These are phyloP conservation scores for Papilio helenus DNA, from an alignment of 1,140 invertebrate genomes.

Conservation along the genomic window DNA sequence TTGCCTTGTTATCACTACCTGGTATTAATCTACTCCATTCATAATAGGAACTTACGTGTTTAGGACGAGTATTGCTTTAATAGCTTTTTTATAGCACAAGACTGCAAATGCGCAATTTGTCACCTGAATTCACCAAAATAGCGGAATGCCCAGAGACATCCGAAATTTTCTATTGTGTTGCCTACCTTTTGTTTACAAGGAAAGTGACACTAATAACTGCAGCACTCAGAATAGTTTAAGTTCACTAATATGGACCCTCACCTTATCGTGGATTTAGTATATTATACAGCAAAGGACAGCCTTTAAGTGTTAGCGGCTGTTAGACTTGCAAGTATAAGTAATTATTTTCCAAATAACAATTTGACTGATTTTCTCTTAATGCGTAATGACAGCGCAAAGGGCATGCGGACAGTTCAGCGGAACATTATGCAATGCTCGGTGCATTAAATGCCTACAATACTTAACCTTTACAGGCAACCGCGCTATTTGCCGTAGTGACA, in stretches of 20 bases:
- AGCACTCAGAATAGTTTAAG: neutral
- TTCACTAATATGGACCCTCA: neutral
- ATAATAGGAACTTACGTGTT: neutral
- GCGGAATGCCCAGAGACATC: too few species aligned
- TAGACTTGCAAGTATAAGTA: neutral
- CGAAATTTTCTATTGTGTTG: too few species aligned
- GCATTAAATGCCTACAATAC: slow-evolving; percentile 72
- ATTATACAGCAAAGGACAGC: too few species aligned
- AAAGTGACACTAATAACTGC: too few species aligned
- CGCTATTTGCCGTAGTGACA: slow-evolving; percentile 61
- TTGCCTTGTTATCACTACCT: neutral
- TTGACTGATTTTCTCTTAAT: slow-evolving; percentile 33
- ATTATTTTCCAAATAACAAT: neutral
- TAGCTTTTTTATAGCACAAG: neutral
- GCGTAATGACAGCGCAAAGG: slow-evolving; percentile 55
- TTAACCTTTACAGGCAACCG: slow-evolving; percentile 68
- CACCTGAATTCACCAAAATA: too few species aligned
- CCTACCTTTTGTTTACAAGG: too few species aligned
- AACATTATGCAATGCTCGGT: slow-evolving; percentile 63
- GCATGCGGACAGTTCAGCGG: slow-evolving; percentile 56
- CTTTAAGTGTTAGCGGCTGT: neutral
- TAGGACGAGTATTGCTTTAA: neutral
- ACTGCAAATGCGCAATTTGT: too few species aligned
- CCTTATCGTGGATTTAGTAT: too few species aligned
- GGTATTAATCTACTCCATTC: neutral